These are phyloP conservation scores for Leptobrachium ailaonicum DNA, from an alignment of 2,113 vertebrate genomes.

Conservation along the genomic window DNA sequence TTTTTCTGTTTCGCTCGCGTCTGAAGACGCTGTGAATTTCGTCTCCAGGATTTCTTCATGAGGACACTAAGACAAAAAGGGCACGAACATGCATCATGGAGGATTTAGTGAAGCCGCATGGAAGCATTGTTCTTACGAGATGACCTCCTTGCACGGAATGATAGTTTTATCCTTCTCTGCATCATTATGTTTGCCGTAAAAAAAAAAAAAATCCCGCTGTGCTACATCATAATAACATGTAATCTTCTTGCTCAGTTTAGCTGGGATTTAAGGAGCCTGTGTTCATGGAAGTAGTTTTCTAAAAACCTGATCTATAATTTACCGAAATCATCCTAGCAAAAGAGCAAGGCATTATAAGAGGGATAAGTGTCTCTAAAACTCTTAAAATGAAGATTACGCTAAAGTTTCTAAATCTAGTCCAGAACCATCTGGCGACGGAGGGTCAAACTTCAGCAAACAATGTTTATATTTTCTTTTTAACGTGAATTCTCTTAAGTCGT, in stretches of 20 bases:
- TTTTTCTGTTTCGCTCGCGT: constrained; percentile 30
- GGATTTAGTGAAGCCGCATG: constrained; percentile 54
- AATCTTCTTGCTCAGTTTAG: constrained; percentile 77
- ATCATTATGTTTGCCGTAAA: constrained; percentile 69
- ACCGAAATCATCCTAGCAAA: constrained; percentile 70
- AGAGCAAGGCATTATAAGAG: constrained; percentile 70
- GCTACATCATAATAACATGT: constrained; percentile 73
- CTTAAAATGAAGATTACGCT: constrained; percentile 75
- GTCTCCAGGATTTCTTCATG: constrained; percentile 47
- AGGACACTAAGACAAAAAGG: constrained; percentile 53
- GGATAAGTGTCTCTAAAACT: constrained; percentile 73
- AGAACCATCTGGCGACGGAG: constrained; percentile 70
- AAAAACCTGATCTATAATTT: constrained; percentile 73
- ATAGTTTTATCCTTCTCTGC: constrained; percentile 69
- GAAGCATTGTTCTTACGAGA: constrained; percentile 62
- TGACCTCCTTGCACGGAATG: constrained; percentile 66
- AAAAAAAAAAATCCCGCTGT: constrained; percentile 61
- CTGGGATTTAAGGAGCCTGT: constrained; percentile 70
- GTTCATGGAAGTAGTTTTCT: constrained; percentile 68
- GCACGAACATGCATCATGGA: constrained; percentile 40
- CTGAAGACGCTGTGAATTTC: constrained; percentile 42
- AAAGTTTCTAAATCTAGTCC: constrained; percentile 69
- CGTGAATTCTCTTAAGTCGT: too few relatives aligned
- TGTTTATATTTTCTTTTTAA: background rate
- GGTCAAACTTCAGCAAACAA: constrained; percentile 58